Conservation (phyloP, 2,113 vertebrate species). For the Atrichornis clamosus region DNA sequence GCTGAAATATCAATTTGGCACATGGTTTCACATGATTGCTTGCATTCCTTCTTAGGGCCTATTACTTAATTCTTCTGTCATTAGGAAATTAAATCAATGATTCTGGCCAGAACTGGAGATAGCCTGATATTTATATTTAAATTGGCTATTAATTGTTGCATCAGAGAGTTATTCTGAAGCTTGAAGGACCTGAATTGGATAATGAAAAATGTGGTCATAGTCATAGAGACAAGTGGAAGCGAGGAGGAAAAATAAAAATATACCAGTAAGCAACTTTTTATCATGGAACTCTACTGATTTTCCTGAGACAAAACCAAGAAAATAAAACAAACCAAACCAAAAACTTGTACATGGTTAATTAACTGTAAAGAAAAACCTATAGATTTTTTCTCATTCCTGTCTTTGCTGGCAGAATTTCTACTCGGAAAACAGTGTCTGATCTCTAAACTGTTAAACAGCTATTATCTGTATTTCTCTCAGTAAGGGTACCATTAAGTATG, state of each 20-base stretch:
- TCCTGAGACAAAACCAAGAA: neutral
- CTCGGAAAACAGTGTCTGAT: neutral
- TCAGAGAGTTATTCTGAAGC: neutral
- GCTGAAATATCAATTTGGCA: slow-evolving; percentile 89
- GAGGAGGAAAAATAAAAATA: neutral
- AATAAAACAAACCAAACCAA: neutral
- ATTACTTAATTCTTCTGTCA: slow-evolving; percentile 83
- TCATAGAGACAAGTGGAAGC: neutral
- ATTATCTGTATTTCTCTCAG: neutral
- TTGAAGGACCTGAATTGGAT: neutral
- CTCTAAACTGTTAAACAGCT: neutral
- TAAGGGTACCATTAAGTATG: slow-evolving; percentile 7
- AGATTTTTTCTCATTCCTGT: slow-evolving; percentile 30
- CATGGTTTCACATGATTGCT: slow-evolving; percentile 86
- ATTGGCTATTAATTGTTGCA: slow-evolving; percentile 46
- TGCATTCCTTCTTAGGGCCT: slow-evolving; percentile 66
- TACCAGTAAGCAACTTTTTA: neutral
- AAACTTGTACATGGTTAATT: slow-evolving; percentile 25
- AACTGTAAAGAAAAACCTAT: slow-evolving; percentile 27
- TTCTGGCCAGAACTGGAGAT: slow-evolving; percentile 70
- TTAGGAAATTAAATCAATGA: slow-evolving; percentile 86
- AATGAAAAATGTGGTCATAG: neutral
- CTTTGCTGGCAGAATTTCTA: neutral
- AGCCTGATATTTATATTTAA: slow-evolving; percentile 73
- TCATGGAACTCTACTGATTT: slow-evolving; percentile 1